Base-by-base conservation (phyloP, 2,113 vertebrate genomes). In the Manacus vitellinus region DNA sequence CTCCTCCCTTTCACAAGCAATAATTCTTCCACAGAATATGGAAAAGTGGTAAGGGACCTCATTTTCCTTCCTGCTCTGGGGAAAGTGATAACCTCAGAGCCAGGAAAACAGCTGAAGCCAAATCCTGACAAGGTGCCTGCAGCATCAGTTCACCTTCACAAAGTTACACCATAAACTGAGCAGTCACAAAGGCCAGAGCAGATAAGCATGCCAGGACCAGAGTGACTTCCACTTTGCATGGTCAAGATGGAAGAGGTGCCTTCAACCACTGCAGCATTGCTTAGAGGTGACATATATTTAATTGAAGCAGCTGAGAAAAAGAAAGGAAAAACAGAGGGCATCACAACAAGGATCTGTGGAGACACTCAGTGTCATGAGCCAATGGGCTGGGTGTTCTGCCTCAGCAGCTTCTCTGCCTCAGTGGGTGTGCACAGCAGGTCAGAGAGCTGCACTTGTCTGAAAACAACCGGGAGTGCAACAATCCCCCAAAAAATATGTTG, bases 301-400 rank as follows among this genome's bases (percentile, higher is more conserved):
- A 39, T 0, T 4, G 41, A 30, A 83, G 15, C 24, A 35, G 24
- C 37, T 70, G 51, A 33, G 37, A 41, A 88, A 59, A 49, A 78
- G 46, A 35, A 88, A 44, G 54, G 24, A 41, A 56, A 51, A 58
- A 24, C 22, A 72, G 39, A 65, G 35, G 21, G 14, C 24, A 52
- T n/a, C 0, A 3, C 19, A 6, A 9, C 0, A 1, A 65, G 49
- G 18, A 3, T 56, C 12, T 81, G 23, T 28, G 2, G 15, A 46
- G 54, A 19, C 1, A 3, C 5, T 15, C 2, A 0, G 9, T 2
- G 6, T 17, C 1, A 1, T 4, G 30, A 59, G 28, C 46, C 55
- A 8, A 4, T 0, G 4, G 71, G 31, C 41, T 13, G 9, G 28
- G 18, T 47, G 39, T 59, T 84, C 16, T 70, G 63, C 16, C 46